Base-by-base conservation (phyloP, 1,140 invertebrate genomes). In the Drosophila truncata region DNA sequence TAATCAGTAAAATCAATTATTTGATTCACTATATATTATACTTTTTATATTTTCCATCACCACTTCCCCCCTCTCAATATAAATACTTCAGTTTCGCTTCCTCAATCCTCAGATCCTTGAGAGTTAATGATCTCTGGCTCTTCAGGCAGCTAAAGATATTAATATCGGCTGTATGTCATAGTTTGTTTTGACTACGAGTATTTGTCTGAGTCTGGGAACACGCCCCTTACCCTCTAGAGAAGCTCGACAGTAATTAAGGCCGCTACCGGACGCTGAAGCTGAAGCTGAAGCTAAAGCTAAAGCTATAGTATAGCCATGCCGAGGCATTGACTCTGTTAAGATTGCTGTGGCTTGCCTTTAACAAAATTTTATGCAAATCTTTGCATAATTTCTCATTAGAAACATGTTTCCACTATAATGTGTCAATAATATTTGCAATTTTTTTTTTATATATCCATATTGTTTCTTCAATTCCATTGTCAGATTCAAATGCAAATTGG, bases 361-460 rank as follows among this genome's bases (percentile, higher is more conserved):
- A 81, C 41, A 62, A 61, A 76, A 60, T 55, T 70, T 27, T 61
- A 60, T 78, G 50, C 49, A 80, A 88, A 78, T 83, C 60, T 90
- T 78, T 88, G 84, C 84, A 90, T 90, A 88, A 83, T 87, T 87
- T 87, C 83, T 82, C 66, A 87, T 87, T 87, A 73, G 63, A 87
- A 90, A 88, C 84, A 88, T 84, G 80, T 88, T 90, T 90, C 86
- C 58, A 80, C 83, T 61, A 81, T 90, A 88, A 90, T 90, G 63
- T 88, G 84, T 88, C 85, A 90, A 90, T 88, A 90, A 90, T 81
- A 69, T 75, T 78, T 71, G 70, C 50, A 11, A 46, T 54, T 57
- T 33, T 71, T 50, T 83, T 65, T 44, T 80, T 64, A 37, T 50
- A n/a, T 29, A 50, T 50, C 33, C 37, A 74, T 72, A 74, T 72